Evolutionary conservation across 2,888 invertebrate species (phyloP).

Genomic region (Yponomeuta malinellus): DNA sequence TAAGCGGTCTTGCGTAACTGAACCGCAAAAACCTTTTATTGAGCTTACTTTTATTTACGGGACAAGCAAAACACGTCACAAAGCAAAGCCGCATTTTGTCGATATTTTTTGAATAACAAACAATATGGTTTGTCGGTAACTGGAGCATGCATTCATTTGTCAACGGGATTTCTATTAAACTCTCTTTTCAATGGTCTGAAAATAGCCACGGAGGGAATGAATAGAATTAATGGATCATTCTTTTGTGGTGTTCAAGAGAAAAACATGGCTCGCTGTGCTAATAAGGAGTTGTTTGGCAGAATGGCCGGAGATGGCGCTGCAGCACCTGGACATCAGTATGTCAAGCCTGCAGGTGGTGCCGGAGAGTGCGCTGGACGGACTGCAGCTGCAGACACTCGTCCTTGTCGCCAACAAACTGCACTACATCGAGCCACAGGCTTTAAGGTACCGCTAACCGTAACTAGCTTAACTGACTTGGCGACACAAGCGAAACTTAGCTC

Average conservation of each 20-base stretch:
- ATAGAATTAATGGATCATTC: not conserved
- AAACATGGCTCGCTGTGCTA: too few species aligned
- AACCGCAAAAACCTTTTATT: not conserved
- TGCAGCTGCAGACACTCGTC: conserved; percentile 86
- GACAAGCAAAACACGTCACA: not conserved
- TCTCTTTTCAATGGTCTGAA: not conserved
- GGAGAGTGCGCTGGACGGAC: conserved; percentile 85
- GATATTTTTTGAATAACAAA: conserved; percentile 9
- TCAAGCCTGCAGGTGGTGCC: conserved; percentile 87
- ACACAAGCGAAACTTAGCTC: not conserved
- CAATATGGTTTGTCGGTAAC: conserved; percentile 12
- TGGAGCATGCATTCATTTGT: conserved; percentile 12
- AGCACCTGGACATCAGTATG: conserved; percentile 89
- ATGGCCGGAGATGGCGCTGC: conserved; percentile 85
- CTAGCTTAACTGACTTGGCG: conserved; percentile 15
- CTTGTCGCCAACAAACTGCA: conserved; percentile 89
- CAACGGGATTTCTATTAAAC: conserved; percentile 10
- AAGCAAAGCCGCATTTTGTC: conserved; percentile 7
- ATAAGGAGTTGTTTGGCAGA: conserved; percentile 71
- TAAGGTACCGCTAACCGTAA: conserved; percentile 75
- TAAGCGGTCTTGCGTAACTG: not conserved
- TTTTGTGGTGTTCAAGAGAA: not conserved
- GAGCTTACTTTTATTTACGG: not conserved
- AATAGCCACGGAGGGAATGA: not conserved
- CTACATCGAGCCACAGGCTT: conserved; percentile 85